Evolutionary conservation across 2,797 vertebrate genomes (phyloP).

Genomic region (Masticophis lateralis): DNA sequence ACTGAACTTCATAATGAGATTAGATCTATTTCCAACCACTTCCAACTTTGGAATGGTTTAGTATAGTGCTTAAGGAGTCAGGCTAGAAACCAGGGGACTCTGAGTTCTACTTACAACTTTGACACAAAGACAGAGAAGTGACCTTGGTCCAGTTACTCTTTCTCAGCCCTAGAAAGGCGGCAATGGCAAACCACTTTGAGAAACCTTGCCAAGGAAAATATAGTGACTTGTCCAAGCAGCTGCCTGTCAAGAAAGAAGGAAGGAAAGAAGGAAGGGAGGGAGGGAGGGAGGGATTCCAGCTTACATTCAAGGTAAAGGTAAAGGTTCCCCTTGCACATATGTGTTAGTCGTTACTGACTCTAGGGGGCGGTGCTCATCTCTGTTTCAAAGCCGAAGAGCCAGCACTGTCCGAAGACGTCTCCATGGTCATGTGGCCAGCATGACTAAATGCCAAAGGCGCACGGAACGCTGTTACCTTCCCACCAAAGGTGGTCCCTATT

Average conservation of each 20-base stretch:
- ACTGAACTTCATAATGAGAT: background rate
- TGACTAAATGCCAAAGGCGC: no score
- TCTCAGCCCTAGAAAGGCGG: background rate
- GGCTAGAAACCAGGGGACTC: background rate
- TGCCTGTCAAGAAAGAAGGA: background rate
- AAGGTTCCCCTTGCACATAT: no score
- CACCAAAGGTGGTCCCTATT: no score
- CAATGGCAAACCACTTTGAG: background rate
- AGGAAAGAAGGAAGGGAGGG: no score
- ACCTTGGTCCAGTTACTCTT: background rate
- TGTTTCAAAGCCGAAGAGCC: no score
- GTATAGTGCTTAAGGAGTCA: background rate
- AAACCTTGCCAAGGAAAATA: background rate
- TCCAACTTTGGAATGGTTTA: background rate
- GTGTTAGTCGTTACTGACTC: no score
- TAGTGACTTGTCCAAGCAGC: background rate
- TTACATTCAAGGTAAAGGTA: background rate
- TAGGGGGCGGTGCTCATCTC: no score
- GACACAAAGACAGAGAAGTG: background rate
- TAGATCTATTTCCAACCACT: background rate
- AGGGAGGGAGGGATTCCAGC: background rate
- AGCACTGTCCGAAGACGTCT: no score
- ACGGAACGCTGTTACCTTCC: no score
- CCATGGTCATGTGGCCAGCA: no score
- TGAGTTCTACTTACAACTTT: background rate